A percentile compares a stretch with the other conserved stretches of the same genome.
phyloP scores from a whole-genome alignment of 2,113 vertebrate species.

The Corvus moneduloides region DNA sequence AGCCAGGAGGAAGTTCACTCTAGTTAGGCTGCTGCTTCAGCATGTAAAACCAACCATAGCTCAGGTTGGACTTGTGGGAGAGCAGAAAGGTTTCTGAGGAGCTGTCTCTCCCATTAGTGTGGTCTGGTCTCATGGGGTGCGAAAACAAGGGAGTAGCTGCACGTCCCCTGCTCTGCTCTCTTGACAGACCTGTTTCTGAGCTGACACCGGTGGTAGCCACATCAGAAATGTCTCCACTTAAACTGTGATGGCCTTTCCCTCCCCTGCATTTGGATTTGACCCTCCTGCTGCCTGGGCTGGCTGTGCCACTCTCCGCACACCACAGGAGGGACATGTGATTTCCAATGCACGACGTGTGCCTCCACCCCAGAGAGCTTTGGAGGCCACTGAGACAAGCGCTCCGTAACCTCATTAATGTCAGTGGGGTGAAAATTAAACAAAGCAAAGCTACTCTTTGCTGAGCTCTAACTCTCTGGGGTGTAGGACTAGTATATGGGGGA shows the following conservation, averaged over 20 bases:
- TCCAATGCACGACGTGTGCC: neutral
- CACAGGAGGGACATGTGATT: accelerated
- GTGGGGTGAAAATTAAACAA: neutral
- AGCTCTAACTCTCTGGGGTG: neutral
- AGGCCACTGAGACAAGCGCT: neutral
- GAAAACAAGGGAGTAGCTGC: neutral
- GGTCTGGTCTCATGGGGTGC: neutral
- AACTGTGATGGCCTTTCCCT: neutral
- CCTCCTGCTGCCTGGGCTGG: neutral
- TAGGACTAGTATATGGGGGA: neutral
- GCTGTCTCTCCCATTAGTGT: accelerated
- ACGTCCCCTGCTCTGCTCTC: neutral
- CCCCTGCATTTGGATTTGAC: accelerated
- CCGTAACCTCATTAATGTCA: neutral
- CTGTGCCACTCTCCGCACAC: accelerated
- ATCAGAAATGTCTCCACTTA: neutral
- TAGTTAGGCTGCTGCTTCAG: neutral
- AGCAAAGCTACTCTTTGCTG: neutral
- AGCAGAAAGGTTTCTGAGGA: neutral
- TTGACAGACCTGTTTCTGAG: neutral
- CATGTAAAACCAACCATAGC: neutral
- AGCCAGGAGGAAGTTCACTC: neutral
- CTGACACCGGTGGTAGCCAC: neutral
- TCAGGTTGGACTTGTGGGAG: neutral
- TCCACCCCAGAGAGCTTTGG: neutral